phyloP scores from a whole-genome alignment of 2,888 invertebrate genomes.

The Cyaniris semiargus region DNA sequence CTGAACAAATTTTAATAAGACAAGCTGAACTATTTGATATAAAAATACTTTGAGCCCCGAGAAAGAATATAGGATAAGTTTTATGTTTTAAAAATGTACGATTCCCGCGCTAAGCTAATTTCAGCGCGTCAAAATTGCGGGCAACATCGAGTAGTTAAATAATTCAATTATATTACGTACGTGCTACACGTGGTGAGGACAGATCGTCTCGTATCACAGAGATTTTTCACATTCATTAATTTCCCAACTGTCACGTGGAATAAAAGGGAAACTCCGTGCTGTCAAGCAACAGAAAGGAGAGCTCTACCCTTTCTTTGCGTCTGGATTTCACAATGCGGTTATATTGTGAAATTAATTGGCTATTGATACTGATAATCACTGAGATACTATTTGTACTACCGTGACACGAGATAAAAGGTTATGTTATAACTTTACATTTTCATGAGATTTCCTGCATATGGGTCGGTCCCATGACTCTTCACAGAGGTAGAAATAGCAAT shows the following conservation, averaged over 20 bases:
- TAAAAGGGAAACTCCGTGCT: conserved; percentile 13
- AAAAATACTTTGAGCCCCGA: too few relatives aligned
- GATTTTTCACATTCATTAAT: conserved; percentile 16
- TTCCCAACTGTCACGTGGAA: conserved; percentile 4
- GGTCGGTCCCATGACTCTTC: too few relatives aligned
- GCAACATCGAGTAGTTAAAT: neutral
- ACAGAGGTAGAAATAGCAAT: too few relatives aligned
- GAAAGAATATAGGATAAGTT: too few relatives aligned
- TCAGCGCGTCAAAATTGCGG: too few relatives aligned
- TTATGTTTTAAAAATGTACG: too few relatives aligned
- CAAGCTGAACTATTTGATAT: too few relatives aligned
- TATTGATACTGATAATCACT: neutral
- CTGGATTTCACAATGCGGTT: neutral
- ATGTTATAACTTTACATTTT: neutral
- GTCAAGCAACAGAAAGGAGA: conserved; percentile 1
- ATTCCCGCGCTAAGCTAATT: too few relatives aligned
- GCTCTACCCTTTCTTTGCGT: conserved; percentile 1
- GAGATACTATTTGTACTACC: neutral
- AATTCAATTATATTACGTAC: neutral
- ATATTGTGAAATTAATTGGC: neutral
- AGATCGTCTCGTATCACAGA: conserved; percentile 7
- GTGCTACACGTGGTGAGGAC: neutral
- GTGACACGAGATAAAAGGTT: neutral
- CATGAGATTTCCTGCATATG: too few relatives aligned
- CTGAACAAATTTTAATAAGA: too few relatives aligned